A percentile compares a stretch with the other conserved stretches of the same genome.
phyloP scores from a whole-genome alignment of 2,113 vertebrate species.

The Gobius niger region DNA sequence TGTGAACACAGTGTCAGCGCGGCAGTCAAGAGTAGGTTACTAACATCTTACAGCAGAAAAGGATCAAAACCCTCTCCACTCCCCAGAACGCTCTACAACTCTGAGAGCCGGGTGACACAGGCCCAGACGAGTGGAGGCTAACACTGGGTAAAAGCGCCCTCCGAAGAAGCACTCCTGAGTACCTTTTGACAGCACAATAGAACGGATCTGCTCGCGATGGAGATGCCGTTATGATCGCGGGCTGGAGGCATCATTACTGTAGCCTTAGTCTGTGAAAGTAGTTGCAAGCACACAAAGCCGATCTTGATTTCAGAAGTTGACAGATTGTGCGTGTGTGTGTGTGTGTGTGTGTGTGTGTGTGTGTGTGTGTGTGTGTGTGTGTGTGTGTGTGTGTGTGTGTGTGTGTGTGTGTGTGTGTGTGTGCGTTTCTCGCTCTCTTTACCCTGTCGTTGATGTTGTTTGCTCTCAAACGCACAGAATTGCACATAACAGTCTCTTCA shows the following conservation, averaged over 20 bases:
- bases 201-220: slow-evolving; percentile 32
- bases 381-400: slow-evolving; percentile 17
- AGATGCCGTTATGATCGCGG: slow-evolving; percentile 42
- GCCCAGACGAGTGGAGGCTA: slow-evolving; percentile 21
- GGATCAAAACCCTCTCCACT: slow-evolving; percentile 48
- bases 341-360: slow-evolving; percentile 5
- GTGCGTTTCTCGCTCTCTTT: slow-evolving; percentile 23
- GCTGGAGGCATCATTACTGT: slow-evolving; percentile 36
- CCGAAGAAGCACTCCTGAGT: slow-evolving; percentile 21
- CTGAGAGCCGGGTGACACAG: slow-evolving; percentile 17
- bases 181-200: slow-evolving; percentile 41
- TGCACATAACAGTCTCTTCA: slow-evolving; percentile 30
- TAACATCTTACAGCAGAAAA: slow-evolving; percentile 24
- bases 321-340: too few relatives aligned
- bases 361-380: slow-evolving; percentile 17
- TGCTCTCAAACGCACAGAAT: slow-evolving; percentile 52
- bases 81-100: slow-evolving; percentile 41
- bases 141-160: slow-evolving; percentile 33
- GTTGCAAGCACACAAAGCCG: slow-evolving; percentile 51
- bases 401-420: slow-evolving; percentile 17
- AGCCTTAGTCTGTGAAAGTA: slow-evolving; percentile 56
- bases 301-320: slow-evolving; percentile 49
- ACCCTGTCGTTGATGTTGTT: slow-evolving; percentile 44
- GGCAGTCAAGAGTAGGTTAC: slow-evolving; percentile 29
- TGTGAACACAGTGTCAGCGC: slow-evolving; percentile 19